Conservation (phyloP, 2,113 vertebrate species). For the Cairina moschata region DNA sequence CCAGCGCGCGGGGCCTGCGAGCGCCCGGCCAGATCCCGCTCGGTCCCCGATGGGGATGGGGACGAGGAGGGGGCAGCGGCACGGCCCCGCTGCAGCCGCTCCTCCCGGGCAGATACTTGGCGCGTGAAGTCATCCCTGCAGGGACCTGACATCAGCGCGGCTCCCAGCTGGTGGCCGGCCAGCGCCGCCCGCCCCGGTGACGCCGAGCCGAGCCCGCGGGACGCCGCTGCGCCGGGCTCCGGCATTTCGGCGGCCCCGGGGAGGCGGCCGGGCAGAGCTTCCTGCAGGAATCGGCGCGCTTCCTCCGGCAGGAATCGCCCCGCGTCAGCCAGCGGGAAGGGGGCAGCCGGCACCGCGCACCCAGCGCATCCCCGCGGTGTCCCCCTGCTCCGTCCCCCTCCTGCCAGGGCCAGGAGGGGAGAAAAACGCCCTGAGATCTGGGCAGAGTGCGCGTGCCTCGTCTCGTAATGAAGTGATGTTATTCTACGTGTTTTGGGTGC, state of each 20-base stretch:
- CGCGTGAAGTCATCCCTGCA: background rate
- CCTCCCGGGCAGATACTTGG: background rate
- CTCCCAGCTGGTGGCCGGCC: background rate
- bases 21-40: background rate
- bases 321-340: background rate
- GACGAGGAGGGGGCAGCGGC: background rate
- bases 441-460: no score
- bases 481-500: no score
- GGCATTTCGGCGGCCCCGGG: no score
- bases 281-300: background rate
- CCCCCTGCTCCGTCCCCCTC: no score
- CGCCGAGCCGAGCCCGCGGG: background rate
- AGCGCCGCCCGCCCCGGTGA: background rate
- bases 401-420: background rate
- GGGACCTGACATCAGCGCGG: background rate
- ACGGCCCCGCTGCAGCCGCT: background rate
- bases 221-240: background rate
- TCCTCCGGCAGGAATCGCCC: background rate
- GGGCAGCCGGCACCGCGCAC: rapidly evolving
- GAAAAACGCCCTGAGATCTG: no score
- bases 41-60: background rate
- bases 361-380: no score
- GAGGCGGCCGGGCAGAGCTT: background rate
- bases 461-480: no score
- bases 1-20: background rate